A percentile compares a stretch with the other conserved stretches of the same genome.
Conservation (phyloP, 2,797 vertebrate genomes). For the Diglossa cyanea region DNA sequence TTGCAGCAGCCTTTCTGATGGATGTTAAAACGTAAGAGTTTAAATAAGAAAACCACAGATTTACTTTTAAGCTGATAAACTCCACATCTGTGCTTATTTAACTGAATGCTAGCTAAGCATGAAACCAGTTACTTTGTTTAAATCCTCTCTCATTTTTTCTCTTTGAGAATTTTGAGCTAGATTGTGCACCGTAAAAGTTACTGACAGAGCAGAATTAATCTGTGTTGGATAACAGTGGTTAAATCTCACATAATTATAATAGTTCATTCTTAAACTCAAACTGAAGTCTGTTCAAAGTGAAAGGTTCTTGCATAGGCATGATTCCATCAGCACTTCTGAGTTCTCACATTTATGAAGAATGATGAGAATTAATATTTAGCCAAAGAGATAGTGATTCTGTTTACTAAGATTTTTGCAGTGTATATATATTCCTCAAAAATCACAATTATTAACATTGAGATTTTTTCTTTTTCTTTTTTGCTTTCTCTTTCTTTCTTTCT, state of each 20-base stretch:
- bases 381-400: neutral
- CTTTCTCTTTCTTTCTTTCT: neutral
- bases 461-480: too few relatives aligned
- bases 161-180: neutral
- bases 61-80: constrained; percentile 66
- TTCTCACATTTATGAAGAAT: neutral
- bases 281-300: constrained; percentile 18
- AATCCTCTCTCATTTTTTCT: neutral
- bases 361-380: neutral
- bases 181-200: neutral
- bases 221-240: neutral
- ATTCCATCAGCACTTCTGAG: neutral
- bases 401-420: neutral
- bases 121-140: constrained; percentile 48
- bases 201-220: neutral
- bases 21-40: constrained; percentile 55
- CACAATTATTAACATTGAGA: neutral
- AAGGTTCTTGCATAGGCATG: neutral
- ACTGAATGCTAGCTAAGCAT: constrained; percentile 53
- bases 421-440: neutral
- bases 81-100: constrained; percentile 54
- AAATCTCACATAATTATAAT: neutral
- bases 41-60: constrained; percentile 68
- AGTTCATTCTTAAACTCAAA: neutral
- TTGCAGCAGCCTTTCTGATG: constrained; percentile 51